These are phyloP conservation scores for Drosophila miranda DNA, from an alignment of 1,140 invertebrate genomes.

Conservation along the genomic window DNA sequence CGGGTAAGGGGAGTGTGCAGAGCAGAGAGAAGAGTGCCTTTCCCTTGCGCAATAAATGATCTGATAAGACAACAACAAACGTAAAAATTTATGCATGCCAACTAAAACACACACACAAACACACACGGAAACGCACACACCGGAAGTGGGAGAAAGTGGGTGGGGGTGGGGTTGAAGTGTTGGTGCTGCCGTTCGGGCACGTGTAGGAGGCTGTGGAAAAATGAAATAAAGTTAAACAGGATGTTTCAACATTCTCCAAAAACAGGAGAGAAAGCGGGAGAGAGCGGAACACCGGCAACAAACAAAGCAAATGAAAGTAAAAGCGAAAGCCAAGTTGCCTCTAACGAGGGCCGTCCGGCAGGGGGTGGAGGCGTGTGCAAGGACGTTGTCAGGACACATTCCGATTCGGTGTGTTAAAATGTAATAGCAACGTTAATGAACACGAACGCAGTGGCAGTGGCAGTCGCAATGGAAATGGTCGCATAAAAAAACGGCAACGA, in stretches of 20 bases:
- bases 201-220: conserved; percentile 78
- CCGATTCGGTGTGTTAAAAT: conserved; percentile 80
- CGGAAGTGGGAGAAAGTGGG: conserved; percentile 13
- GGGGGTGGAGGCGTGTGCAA: conserved; percentile 33
- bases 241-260: conserved; percentile 72
- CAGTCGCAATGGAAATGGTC: conserved; percentile 71
- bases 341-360: conserved; percentile 25
- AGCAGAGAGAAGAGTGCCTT: background rate
- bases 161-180: background rate
- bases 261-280: conserved; percentile 20
- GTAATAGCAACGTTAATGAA: conserved; percentile 80
- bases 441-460: conserved; percentile 63
- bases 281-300: conserved; percentile 8
- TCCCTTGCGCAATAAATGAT: conserved; percentile 66
- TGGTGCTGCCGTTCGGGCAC: conserved; percentile 37
- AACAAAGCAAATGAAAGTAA: conserved; percentile 73
- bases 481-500: conserved; percentile 67
- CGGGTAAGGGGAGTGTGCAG: background rate
- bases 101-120: conserved; percentile 62
- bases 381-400: conserved; percentile 70
- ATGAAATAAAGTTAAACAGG: conserved; percentile 80
- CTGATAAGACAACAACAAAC: conserved; percentile 80
- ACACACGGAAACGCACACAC: conserved; percentile 10
- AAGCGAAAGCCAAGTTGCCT: conserved; percentile 29
- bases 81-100: conserved; percentile 79